Conservation (phyloP, 2,113 vertebrate species). For the Aphelocoma coerulescens region DNA sequence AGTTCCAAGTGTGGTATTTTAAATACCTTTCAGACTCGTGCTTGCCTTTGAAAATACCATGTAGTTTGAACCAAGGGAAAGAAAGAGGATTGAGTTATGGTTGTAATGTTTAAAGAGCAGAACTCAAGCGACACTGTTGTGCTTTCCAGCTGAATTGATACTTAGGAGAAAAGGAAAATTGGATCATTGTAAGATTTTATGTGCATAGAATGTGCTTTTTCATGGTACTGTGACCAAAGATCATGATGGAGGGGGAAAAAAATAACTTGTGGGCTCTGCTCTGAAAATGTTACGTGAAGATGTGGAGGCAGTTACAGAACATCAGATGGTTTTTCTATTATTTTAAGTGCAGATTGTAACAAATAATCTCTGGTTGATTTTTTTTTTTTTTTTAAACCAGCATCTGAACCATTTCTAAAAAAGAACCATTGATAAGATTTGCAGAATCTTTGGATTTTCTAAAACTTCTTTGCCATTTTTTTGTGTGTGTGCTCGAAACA, state of each 20-base stretch:
- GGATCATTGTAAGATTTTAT: not conserved
- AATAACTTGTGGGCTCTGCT: not conserved
- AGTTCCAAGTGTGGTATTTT: not conserved
- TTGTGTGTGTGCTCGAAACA: not conserved
- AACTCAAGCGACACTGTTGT: not conserved
- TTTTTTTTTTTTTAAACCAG: not conserved
- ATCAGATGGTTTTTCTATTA: not conserved
- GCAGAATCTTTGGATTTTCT: not conserved
- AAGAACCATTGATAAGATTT: not conserved
- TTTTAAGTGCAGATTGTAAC: not conserved
- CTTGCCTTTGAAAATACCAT: not conserved
- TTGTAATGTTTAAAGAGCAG: not conserved
- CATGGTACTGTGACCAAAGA: not conserved
- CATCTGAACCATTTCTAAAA: not conserved
- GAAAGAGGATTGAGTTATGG: not conserved
- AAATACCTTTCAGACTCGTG: not conserved
- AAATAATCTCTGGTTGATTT: not conserved
- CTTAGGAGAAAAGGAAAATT: not conserved
- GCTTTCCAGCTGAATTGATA: not conserved
- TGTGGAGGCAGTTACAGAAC: not conserved
- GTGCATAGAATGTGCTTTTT: not conserved
- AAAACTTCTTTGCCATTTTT: not conserved
- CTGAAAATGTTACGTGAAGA: not conserved
- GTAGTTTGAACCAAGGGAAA: not conserved
- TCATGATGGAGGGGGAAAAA: fast-evolving